Conservation (phyloP, 2,888 invertebrate genomes). For the Bombyx huttoni region DNA sequence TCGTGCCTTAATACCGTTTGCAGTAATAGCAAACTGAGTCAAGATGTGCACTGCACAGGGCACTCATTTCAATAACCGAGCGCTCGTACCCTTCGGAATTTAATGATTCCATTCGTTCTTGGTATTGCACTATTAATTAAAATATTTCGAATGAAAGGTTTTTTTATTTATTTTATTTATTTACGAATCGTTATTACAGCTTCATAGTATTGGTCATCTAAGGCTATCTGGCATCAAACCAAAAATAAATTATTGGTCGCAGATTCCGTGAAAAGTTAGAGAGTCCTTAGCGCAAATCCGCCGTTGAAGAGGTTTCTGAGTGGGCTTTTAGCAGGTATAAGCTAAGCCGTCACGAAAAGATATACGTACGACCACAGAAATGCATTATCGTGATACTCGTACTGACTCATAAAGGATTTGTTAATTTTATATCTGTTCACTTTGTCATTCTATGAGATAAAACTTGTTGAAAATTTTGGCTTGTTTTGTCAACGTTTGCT, state of each 20-base stretch:
- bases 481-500: too few relatives aligned
- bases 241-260: conserved; percentile 54
- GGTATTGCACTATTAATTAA: conserved; percentile 25
- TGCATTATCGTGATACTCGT: conserved; percentile 17
- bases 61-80: conserved; percentile 22
- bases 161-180: background rate
- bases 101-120: conserved; percentile 33
- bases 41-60: conserved; percentile 26
- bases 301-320: conserved; percentile 62
- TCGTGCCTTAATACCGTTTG: conserved; percentile 39
- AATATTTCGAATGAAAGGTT: background rate
- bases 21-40: conserved; percentile 25
- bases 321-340: conserved; percentile 68
- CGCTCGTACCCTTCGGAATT: conserved; percentile 12
- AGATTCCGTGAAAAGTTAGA: conserved; percentile 50
- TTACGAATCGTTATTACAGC: too few relatives aligned
- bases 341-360: conserved; percentile 53
- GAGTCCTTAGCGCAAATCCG: conserved; percentile 60
- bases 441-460: too few relatives aligned
- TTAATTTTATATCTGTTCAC: too few relatives aligned
- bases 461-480: too few relatives aligned
- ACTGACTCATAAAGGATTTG: background rate
- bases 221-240: conserved; percentile 22
- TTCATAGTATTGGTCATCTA: too few relatives aligned
- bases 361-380: background rate